Evolutionary conservation across 2,888 invertebrate species (phyloP).

Genomic region (Apodemia zela): DNA sequence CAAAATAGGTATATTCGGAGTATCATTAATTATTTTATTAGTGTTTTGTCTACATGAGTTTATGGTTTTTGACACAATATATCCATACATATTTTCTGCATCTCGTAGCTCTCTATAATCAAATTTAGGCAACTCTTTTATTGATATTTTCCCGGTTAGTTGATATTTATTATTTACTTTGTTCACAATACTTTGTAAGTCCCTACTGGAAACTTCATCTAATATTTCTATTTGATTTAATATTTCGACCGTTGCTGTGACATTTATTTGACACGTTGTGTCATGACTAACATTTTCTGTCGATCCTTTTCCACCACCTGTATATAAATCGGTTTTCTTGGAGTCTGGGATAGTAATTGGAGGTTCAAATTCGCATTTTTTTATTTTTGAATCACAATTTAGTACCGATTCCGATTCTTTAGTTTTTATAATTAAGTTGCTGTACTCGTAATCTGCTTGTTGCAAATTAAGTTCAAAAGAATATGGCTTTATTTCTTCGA

Average conservation of each 20-base stretch:
- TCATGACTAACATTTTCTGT: background rate
- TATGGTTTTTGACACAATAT: conserved; percentile 3
- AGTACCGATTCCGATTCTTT: background rate
- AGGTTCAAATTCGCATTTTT: conserved; percentile 12
- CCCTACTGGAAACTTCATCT: background rate
- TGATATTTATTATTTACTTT: background rate
- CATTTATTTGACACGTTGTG: background rate
- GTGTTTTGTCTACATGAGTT: background rate
- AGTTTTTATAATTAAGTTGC: conserved; percentile 38
- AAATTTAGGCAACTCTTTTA: conserved; percentile 16
- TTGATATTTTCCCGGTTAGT: background rate
- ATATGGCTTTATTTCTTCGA: conserved; percentile 61
- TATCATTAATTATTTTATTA: background rate
- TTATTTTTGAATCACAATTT: background rate
- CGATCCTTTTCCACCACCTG: background rate
- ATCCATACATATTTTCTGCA: conserved; percentile 40
- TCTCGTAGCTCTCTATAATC: conserved; percentile 42
- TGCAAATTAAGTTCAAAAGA: conserved; percentile 53
- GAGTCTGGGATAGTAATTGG: background rate
- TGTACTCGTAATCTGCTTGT: conserved; percentile 56
- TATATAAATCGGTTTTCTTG: background rate
- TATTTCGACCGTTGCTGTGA: background rate
- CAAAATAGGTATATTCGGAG: background rate
- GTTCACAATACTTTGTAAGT: background rate
- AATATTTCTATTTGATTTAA: background rate